These are phyloP conservation scores for Papilio machaon DNA, from an alignment of 1,140 invertebrate species.

Conservation along the genomic window DNA sequence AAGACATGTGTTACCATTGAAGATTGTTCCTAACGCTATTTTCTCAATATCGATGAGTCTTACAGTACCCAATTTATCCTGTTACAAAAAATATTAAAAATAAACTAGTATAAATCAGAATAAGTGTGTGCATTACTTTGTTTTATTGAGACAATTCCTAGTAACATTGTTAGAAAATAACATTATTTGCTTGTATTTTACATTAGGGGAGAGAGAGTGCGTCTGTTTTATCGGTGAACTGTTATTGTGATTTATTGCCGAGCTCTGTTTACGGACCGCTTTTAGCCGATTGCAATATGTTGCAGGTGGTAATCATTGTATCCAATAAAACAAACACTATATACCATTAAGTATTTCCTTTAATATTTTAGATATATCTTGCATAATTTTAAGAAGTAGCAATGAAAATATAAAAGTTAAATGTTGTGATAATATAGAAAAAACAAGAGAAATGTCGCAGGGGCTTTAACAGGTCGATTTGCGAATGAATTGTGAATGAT, in stretches of 20 bases:
- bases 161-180: constrained; percentile 21
- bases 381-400: not conserved
- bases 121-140: not conserved
- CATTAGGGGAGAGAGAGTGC: constrained; percentile 23
- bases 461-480: too few relatives aligned
- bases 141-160: not conserved
- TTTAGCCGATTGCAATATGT: constrained; percentile 35
- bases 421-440: too few relatives aligned
- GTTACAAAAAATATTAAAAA: not conserved
- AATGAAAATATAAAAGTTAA: too few relatives aligned
- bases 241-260: constrained; percentile 34
- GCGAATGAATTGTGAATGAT: too few relatives aligned
- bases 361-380: not conserved
- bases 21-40: too few relatives aligned
- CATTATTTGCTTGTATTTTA: constrained; percentile 29
- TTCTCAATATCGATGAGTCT: too few relatives aligned
- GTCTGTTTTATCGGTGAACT: constrained; percentile 33
- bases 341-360: not conserved
- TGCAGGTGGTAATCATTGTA: constrained; percentile 35
- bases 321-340: not conserved
- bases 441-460: too few relatives aligned
- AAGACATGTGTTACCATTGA: too few relatives aligned
- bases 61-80: not conserved
- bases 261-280: constrained; percentile 29
- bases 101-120: not conserved